Conservation (phyloP, 2,113 vertebrate genomes). For the Nothoprocta perdicaria region DNA sequence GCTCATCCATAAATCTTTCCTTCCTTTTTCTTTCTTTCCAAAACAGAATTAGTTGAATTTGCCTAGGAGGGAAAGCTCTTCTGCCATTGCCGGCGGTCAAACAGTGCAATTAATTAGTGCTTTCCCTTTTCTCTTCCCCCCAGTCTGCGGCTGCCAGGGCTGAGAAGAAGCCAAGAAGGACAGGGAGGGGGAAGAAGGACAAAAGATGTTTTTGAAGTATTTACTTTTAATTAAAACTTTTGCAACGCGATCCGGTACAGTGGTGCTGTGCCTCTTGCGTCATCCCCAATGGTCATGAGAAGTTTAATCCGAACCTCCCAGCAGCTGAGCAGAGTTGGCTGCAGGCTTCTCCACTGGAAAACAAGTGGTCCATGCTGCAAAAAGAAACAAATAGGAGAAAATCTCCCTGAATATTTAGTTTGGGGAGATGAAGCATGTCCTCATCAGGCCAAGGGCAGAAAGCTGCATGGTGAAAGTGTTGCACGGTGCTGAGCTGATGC, state of each 20-base stretch:
- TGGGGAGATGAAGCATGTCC: neutral
- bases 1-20: slow-evolving; percentile 69
- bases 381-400: neutral
- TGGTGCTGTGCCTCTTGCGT: neutral
- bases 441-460: neutral
- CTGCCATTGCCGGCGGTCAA: slow-evolving; percentile 53
- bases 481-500: fast-evolving
- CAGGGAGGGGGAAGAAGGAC: neutral
- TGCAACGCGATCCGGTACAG: neutral
- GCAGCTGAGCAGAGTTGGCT: neutral
- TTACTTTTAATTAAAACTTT: neutral
- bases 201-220: neutral
- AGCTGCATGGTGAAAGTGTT: neutral
- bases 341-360: neutral
- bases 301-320: neutral
- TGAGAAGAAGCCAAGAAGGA: slow-evolving; percentile 13
- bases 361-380: neutral
- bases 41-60: slow-evolving; percentile 61
- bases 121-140: slow-evolving; percentile 47
- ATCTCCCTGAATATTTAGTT: neutral
- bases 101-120: slow-evolving; percentile 65
- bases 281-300: neutral
- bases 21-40: slow-evolving; percentile 61
- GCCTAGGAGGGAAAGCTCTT: slow-evolving; percentile 60
- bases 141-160: slow-evolving; percentile 4